Evolutionary conservation across 2,888 invertebrate genomes (phyloP).

Genomic region (Xanthorhoe designata): DNA sequence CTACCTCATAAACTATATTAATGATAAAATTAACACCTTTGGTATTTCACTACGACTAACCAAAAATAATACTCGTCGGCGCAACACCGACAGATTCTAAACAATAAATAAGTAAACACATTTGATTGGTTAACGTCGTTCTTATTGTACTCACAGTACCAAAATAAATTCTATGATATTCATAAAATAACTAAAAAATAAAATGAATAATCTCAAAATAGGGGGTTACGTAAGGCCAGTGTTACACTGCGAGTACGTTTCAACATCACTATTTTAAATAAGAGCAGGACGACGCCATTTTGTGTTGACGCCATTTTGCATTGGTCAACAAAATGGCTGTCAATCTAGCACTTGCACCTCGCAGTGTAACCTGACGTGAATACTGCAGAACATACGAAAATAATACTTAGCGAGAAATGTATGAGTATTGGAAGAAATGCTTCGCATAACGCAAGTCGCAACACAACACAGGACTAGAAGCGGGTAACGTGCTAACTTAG

Average conservation of each 20-base stretch:
- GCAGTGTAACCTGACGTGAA: constrained; percentile 16
- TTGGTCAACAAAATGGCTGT: constrained; percentile 6
- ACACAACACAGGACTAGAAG: constrained; percentile 71
- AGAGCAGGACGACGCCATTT: constrained; percentile 4
- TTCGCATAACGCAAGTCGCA: constrained; percentile 46
- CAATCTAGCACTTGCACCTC: neutral
- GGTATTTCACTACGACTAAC: constrained; percentile 59
- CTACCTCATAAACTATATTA: constrained; percentile 44
- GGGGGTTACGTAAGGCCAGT: constrained; percentile 26
- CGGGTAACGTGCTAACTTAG: constrained; percentile 40
- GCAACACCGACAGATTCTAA: constrained; percentile 39
- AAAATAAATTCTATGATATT: constrained; percentile 33
- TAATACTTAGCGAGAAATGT: constrained; percentile 49
- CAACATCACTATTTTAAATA: neutral
- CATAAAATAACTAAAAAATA: constrained; percentile 35
- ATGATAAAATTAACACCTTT: constrained; percentile 65
- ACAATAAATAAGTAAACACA: constrained; percentile 26
- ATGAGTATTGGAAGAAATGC: constrained; percentile 65
- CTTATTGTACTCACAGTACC: constrained; percentile 45
- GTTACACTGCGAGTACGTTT: constrained; percentile 1
- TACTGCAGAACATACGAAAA: constrained; percentile 35
- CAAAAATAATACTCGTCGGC: constrained; percentile 59
- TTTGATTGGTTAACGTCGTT: constrained; percentile 26
- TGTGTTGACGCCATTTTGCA: neutral
- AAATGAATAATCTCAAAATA: constrained; percentile 43